Base-by-base conservation (phyloP, 2,888 invertebrate species). In the Epistrophe eligans region DNA sequence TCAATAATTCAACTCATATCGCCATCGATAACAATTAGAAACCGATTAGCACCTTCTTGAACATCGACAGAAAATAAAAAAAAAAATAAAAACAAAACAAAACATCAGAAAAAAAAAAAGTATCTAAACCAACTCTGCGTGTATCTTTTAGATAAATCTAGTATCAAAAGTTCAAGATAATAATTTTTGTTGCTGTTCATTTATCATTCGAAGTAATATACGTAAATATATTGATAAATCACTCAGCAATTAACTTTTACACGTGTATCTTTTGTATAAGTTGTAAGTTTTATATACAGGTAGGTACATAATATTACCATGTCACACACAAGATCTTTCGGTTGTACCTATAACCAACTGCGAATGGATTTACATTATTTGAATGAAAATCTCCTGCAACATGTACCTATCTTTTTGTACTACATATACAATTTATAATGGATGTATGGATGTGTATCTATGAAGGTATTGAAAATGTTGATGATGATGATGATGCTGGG, bases 91-190 rank as follows among this genome's bases (percentile, higher is more conserved):
- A n/a, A n/a, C n/a, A n/a, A n/a, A n/a, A n/a, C n/a, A n/a, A n/a
- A 32, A 4, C 32, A 32, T 6, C 32, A 32, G 5, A 3, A 15
- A 13, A 19, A 19, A 45, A 7, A 52, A 38, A 52, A 48, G 24
- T 40, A 52, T 52, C 13, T 66, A 24, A 48, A 40, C 24, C 48
- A 24, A 19, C 50, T 45, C 13, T 64, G 66, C 55, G 52, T 66
- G 77, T 81, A 81, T 72, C 81, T 70, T 77, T 60, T 32, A 48
- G 35, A 80, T 55, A 72, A 66, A 84, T 85, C 81, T 70, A 45
- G 64, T 74, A 82, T 85, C 82, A 77, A 74, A 74, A 77, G 82
- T 85, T 85, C 82, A 82, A 82, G 77, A 85, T 85, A 82, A 81
- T 66, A 62, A 58, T 48, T 38, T 11, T 57, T 45, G 67, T 77